Evolutionary conservation across 2,888 invertebrate species (phyloP).

Genomic region (Copidosoma aretas): DNA sequence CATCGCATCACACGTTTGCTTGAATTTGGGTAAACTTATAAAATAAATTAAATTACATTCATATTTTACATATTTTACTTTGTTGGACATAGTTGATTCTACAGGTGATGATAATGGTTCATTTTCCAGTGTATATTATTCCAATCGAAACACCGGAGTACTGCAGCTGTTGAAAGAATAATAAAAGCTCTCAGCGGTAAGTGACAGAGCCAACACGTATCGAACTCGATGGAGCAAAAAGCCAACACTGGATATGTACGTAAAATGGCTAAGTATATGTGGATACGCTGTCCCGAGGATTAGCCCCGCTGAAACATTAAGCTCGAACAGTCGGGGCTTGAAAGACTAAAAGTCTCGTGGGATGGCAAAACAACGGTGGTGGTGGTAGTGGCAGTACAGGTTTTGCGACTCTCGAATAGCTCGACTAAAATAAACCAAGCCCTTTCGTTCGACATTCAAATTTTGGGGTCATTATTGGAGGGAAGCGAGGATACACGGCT

Average conservation of each 20-base stretch:
- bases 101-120: too few relatives aligned
- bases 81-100: too few relatives aligned
- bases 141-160: conserved; percentile 11
- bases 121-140: too few relatives aligned
- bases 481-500: neutral
- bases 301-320: conserved; percentile 38
- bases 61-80: too few relatives aligned
- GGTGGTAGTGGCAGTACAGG: conserved; percentile 11
- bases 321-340: conserved; percentile 22
- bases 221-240: conserved; percentile 37
- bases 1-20: too few relatives aligned
- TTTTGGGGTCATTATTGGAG: conserved; percentile 10
- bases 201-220: conserved; percentile 36
- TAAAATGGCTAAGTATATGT: neutral
- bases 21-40: too few relatives aligned
- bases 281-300: conserved; percentile 31
- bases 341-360: conserved; percentile 25
- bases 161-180: conserved; percentile 22
- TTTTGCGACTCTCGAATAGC: conserved; percentile 23
- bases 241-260: neutral
- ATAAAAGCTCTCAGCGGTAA: conserved; percentile 21
- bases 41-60: too few relatives aligned
- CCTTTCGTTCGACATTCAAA: conserved; percentile 20
- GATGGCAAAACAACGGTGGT: conserved; percentile 2
- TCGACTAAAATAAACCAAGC: conserved; percentile 31